Evolutionary conservation across 2,113 vertebrate genomes (phyloP).

Genomic region (Monopterus albus): DNA sequence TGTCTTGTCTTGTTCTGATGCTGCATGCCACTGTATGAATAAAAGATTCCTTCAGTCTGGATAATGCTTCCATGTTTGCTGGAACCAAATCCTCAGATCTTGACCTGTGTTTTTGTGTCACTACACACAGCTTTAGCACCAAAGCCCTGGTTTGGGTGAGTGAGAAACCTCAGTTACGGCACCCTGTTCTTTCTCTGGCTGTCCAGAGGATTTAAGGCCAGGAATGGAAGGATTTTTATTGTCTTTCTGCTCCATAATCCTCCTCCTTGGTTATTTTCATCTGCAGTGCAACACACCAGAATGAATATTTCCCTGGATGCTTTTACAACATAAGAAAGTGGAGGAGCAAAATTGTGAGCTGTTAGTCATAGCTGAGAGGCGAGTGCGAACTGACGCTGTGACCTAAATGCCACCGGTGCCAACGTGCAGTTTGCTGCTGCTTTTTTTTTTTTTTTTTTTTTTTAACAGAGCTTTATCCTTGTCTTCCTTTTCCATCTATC

Average conservation of each 20-base stretch:
- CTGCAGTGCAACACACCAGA: constrained; percentile 30
- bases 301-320: constrained; percentile 53
- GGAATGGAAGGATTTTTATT: constrained; percentile 17
- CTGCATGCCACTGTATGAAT: neutral
- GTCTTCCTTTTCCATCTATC: constrained; percentile 56
- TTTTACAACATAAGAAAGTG: constrained; percentile 41
- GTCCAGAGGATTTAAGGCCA: constrained; percentile 14
- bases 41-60: constrained; percentile 23
- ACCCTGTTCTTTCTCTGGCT: constrained; percentile 17
- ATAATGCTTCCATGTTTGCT: constrained; percentile 37
- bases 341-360: constrained; percentile 54
- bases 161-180: constrained; percentile 31
- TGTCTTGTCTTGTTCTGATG: constrained; percentile 46
- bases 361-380: constrained; percentile 39
- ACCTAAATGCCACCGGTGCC: constrained; percentile 66
- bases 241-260: constrained; percentile 20
- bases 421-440: constrained; percentile 37
- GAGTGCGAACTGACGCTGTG: constrained; percentile 48
- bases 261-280: constrained; percentile 44
- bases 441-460: constrained; percentile 23
- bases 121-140: constrained; percentile 31
- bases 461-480: constrained; percentile 22
- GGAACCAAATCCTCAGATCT: constrained; percentile 32
- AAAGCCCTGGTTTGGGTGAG: constrained; percentile 18
- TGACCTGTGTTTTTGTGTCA: constrained; percentile 4